Evolutionary conservation across 2,797 vertebrate genomes (phyloP).

Genomic region (Bufotes viridis): DNA sequence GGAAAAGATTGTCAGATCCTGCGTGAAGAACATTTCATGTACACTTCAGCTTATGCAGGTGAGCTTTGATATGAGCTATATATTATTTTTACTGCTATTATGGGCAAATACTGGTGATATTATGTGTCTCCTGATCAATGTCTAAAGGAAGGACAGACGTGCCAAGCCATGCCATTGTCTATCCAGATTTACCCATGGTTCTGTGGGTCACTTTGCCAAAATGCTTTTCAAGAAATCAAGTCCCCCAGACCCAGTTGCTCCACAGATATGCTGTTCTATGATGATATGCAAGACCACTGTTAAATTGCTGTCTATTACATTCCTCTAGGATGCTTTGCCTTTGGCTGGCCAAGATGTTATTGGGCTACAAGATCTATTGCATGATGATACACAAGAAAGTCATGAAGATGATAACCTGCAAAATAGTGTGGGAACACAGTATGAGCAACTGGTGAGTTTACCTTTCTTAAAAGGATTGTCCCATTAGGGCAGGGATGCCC

Average conservation of each 20-base stretch:
- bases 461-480: neutral
- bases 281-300: slow-evolving; percentile 7
- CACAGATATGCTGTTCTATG: neutral
- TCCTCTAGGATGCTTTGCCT: slow-evolving; percentile 83
- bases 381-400: slow-evolving; percentile 74
- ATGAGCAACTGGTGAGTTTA: slow-evolving; percentile 86
- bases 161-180: neutral
- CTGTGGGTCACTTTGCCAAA: neutral
- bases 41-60: slow-evolving; percentile 86
- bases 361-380: slow-evolving; percentile 81
- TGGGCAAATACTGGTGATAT: neutral
- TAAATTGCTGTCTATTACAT: slow-evolving; percentile 36
- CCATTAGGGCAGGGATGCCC: no score
- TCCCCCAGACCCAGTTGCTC: neutral
- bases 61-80: slow-evolving; percentile 30
- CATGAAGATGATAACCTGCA: slow-evolving; percentile 65
- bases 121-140: neutral
- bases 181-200: neutral
- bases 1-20: slow-evolving; percentile 89
- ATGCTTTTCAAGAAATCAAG: neutral
- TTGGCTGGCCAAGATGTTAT: slow-evolving; percentile 78
- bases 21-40: slow-evolving; percentile 84
- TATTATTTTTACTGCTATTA: neutral
- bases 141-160: neutral
- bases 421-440: slow-evolving; percentile 74